Conservation (phyloP, 2,797 vertebrate genomes). For the Myiothlypis coronata region DNA sequence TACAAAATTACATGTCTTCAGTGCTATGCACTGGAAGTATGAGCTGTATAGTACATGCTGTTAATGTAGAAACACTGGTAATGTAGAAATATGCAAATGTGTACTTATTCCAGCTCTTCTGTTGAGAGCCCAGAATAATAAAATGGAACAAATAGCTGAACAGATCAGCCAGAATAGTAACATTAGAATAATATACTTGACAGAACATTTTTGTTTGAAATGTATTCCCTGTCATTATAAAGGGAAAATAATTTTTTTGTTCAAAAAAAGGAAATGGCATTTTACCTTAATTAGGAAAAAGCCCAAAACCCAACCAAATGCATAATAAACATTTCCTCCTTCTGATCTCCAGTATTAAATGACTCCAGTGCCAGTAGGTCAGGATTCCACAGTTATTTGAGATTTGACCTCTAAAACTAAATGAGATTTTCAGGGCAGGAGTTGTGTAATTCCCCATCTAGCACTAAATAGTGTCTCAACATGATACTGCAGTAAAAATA, state of each 20-base stretch:
- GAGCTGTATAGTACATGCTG: neutral
- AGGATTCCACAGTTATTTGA: neutral
- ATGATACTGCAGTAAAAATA: neutral
- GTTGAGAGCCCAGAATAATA: neutral
- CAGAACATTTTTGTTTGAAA: neutral
- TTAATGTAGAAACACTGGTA: neutral
- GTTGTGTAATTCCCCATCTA: neutral
- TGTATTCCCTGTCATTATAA: neutral
- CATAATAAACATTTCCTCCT: neutral
- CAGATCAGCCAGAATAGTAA: neutral
- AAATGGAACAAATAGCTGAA: neutral
- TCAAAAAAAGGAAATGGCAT: neutral
- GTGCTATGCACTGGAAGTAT: neutral
- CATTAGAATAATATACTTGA: neutral
- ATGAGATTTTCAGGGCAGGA: neutral
- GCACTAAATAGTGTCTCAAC: neutral
- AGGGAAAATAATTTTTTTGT: neutral
- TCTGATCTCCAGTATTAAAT: neutral
- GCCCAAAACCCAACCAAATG: rapidly evolving
- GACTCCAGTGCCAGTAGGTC: neutral
- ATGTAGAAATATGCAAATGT: constrained; percentile 34
- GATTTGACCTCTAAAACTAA: neutral
- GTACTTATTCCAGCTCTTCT: constrained; percentile 6
- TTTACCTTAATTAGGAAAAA: neutral
- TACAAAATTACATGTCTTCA: neutral